Base-by-base conservation (phyloP, 1,140 invertebrate species). In the Rhizoglyphus robini region DNA sequence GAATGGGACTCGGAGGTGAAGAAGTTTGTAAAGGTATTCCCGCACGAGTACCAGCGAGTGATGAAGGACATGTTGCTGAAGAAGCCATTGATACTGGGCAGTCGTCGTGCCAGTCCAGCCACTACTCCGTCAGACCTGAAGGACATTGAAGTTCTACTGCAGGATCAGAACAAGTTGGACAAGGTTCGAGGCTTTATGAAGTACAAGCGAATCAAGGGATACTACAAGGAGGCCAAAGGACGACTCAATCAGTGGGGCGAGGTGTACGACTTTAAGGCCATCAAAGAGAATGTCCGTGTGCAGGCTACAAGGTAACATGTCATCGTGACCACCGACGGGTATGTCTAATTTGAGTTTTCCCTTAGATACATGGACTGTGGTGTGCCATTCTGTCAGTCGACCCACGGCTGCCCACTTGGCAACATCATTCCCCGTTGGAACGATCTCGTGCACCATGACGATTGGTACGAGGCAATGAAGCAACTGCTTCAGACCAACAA, bases 391-490 rank as follows among this genome's bases (percentile, higher is more conserved):
- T 99, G 96, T 75, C 95, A 99, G 78, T 92, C 89, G 34, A 86
- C 88, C 70, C 88, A 96, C 74, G 95, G 94, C 57, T 98, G 96
- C 78, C 95, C 96, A 1, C 81, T 99, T 18, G 93, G 92, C 48
- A 99, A 99, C 75, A 95, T 99, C 65, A 97, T 99, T 73, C 96
- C 96, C 27, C 96, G 96, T 79, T 99, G 93, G 91, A 99, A 99
- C 77, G 90, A 97, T 76, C 82, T 98, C 0, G 82, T 99, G 2
- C 68, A 64, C 51, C 68, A 81, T 75, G 86, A 88, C 59, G 89
- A 96, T 73, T 99, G 96, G 96, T 84, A 87, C 67, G 90, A 96
- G 76, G 96, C 96, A n/a, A 78, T 99, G 1, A 84, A 88, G 69
- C 91, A 96, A 71, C 80, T 99, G 30, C 78, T 96, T 64, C 95